Base-by-base conservation (phyloP, 2,113 vertebrate genomes). In the Heterochromis multidens region DNA sequence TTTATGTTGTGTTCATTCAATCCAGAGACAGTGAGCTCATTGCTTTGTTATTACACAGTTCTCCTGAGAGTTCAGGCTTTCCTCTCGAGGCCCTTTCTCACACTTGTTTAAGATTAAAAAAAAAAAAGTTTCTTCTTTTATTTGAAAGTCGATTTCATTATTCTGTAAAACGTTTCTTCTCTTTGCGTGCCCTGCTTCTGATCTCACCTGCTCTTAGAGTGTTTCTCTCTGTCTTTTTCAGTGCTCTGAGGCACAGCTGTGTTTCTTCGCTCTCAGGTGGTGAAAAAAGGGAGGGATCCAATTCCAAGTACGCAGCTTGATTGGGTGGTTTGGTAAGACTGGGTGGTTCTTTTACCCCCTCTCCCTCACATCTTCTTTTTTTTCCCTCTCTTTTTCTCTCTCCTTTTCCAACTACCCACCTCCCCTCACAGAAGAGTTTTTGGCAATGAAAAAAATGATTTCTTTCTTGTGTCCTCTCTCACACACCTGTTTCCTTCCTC, bases 301-400 rank as follows among this genome's bases (percentile, higher is more conserved):
- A 87, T 91, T 89, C 80, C 83, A 88, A 49, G 33, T 80, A 58
- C 3, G 70, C 79, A 82, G 82, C 86, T 92, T 90, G 94, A 95
- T 95, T 95, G 95, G 94, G 86, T 93, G 88, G 90, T 91, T 94
- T 91, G 87, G 85, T 77, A 90, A 88, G 90, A 94, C 92, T 94
- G 92, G 93, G 95, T 91, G 90, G 93, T 89, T 94, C 89, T 84
- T 79, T 82, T 60, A 40, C 29, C 19, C 62, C n/a, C 37, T 46
- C 65, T 86, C 74, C 62, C 70, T 81, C 37, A 70, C 33, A 61
- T 43, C 1, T 7, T 80, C 57, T 77, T 77, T 57, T 83, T 87
- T 79, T 37, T 25, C 79, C 72, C 43, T 31, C 14, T 83, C 35
- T 46, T 83, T 67, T 61, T 58, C 40, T 40, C 57, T 77, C 40